Conservation (phyloP, 2,888 invertebrate genomes). For the Drepana falcataria region DNA sequence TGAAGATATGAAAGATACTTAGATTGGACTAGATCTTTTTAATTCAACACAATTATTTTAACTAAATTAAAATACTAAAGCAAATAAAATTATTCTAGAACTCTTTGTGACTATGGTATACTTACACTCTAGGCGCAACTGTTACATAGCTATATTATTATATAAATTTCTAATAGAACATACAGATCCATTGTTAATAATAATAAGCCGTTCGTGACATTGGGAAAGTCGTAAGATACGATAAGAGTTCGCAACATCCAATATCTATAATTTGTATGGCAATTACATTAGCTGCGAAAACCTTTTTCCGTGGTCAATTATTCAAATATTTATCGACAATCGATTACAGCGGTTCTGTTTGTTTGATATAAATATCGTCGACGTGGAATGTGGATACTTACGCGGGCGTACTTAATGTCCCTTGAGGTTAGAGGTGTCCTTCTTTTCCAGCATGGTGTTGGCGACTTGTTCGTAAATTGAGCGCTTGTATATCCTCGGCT, state of each 20-base stretch:
- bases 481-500: slow-evolving; percentile 69
- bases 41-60: not conserved
- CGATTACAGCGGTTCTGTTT: too few relatives aligned
- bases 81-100: not conserved
- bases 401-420: slow-evolving; percentile 18
- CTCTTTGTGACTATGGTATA: not conserved
- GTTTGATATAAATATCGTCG: not conserved
- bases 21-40: not conserved
- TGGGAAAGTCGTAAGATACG: too few relatives aligned
- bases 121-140: not conserved
- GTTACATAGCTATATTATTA: not conserved
- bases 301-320: too few relatives aligned
- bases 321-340: too few relatives aligned
- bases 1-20: slow-evolving; percentile 4
- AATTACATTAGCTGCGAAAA: too few relatives aligned
- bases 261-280: too few relatives aligned
- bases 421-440: slow-evolving; percentile 20
- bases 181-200: not conserved
- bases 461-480: slow-evolving; percentile 57
- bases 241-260: too few relatives aligned
- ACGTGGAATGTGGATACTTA: slow-evolving; percentile 4
- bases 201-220: not conserved
- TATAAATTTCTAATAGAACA: not conserved
- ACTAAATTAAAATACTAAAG: not conserved
- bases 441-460: slow-evolving; percentile 44